Base-by-base conservation (phyloP, 2,888 invertebrate genomes). In the Andrena camellia region DNA sequence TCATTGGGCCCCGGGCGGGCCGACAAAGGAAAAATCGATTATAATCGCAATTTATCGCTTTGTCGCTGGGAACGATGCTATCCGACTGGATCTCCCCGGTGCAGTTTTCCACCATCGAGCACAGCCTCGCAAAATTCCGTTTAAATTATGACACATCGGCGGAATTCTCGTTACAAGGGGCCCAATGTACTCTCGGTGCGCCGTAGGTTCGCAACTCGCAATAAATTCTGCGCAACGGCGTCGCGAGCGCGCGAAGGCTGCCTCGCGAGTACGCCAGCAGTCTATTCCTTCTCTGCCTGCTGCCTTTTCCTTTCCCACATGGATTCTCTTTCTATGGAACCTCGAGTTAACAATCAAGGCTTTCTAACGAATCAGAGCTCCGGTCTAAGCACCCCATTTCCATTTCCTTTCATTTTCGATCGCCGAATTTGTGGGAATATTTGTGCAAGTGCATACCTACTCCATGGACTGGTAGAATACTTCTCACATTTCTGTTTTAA, bases 131-230 rank as follows among this genome's bases (percentile, higher is more conserved):
- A 73, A 78, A 81, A 73, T 78, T 78, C 64, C 81, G 50, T 54
- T 74, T 70, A 82, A 86, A 82, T 86, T 86, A 86, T 84, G 84
- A 86, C 73, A 74, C 79, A 79, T 74, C 70, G 77, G 57, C 70
- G 81, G 70, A 74, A 86, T 79, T 66, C 72, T 50, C 78, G 70
- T 42, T 73, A 68, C 78, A 70, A 81, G 72, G 31, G 70, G 23
- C 54, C 72, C 54, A 60, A 72, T 63, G 83, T 77, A 48, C 42
- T 62, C 59, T 29, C 60, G 20, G 52, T 42, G 57, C 59, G 72
- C 64, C 66, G 57, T 64, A 13, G 70, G 57, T 23, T 23, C 33
- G 73, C 71, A 26, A 63, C 54, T 59, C 59, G 81, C 66, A 75
- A 85, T 84, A 86, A 86, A 85, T 86, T 83, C 52, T 69, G 42